phyloP scores from a whole-genome alignment of 1,140 invertebrate genomes.

The Sminthurinus signatus region DNA sequence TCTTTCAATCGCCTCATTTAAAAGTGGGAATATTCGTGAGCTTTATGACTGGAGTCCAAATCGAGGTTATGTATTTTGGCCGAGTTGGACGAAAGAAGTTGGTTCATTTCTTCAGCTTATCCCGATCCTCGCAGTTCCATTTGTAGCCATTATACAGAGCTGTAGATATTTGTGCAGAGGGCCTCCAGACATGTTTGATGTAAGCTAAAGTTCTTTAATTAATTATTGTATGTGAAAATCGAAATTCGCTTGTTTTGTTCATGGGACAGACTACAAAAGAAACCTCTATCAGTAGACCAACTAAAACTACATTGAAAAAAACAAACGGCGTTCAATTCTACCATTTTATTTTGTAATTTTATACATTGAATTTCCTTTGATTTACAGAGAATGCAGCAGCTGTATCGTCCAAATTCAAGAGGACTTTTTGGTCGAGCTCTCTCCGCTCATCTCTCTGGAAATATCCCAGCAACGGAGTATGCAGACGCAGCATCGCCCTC shows the following conservation, averaged over 20 bases:
- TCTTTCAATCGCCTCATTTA: slow-evolving; percentile 67
- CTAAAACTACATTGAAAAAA: too few species aligned
- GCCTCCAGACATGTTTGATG: slow-evolving; percentile 77
- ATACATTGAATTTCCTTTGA: too few species aligned
- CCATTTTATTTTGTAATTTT: too few species aligned
- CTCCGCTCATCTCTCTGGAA: slow-evolving; percentile 41
- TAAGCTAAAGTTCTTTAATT: too few species aligned
- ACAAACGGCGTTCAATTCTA: too few species aligned
- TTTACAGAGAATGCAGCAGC: slow-evolving; percentile 41
- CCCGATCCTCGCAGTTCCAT: slow-evolving; percentile 66
- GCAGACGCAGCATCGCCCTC: slow-evolving; percentile 33
- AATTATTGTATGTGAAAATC: too few species aligned
- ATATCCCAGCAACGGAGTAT: slow-evolving; percentile 38
- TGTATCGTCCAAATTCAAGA: slow-evolving; percentile 41
- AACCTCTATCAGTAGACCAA: too few species aligned
- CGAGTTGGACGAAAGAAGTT: slow-evolving; percentile 66
- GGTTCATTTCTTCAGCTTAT: slow-evolving; percentile 69
- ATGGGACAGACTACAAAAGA: too few species aligned
- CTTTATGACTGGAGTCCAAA: slow-evolving; percentile 61
- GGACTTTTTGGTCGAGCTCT: slow-evolving; percentile 38
- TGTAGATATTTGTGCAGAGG: slow-evolving; percentile 72
- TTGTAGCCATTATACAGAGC: slow-evolving; percentile 70
- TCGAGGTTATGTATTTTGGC: slow-evolving; percentile 60
- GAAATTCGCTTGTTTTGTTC: too few species aligned
- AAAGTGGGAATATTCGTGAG: slow-evolving; percentile 63